A percentile compares a stretch with the other conserved stretches of the same genome.
Evolutionary conservation across 2,888 invertebrate species (phyloP).

Genomic region (Leucania comma): DNA sequence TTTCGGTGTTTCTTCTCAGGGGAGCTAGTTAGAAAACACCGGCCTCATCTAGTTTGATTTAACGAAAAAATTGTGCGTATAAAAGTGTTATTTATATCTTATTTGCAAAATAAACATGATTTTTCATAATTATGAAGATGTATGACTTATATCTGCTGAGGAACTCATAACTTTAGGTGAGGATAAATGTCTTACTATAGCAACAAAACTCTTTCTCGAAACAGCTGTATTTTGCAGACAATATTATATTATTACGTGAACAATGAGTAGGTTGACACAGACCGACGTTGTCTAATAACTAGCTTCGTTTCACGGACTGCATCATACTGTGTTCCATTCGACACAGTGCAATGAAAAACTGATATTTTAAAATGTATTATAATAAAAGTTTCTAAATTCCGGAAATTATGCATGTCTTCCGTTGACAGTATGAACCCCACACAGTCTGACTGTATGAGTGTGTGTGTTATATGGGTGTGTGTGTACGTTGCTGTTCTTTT

Average conservation of each 20-base stretch:
- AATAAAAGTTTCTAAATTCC: slow-evolving; percentile 29
- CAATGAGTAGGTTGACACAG: slow-evolving; percentile 3
- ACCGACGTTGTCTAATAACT: neutral
- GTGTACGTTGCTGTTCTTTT: slow-evolving; percentile 10
- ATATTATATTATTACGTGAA: slow-evolving; percentile 20
- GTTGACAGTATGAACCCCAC: slow-evolving; percentile 13
- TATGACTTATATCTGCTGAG: neutral
- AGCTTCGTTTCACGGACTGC: neutral
- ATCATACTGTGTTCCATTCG: neutral
- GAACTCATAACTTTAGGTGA: neutral
- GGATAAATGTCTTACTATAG: neutral
- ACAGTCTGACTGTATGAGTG: too few species aligned
- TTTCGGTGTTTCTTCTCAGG: too few species aligned
- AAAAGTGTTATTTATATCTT: too few species aligned
- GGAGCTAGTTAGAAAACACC: too few species aligned
- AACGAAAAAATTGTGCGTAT: too few species aligned
- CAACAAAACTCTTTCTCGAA: neutral
- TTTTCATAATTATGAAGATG: too few species aligned
- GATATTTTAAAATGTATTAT: neutral
- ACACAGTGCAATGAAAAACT: slow-evolving; percentile 5
- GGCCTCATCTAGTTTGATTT: too few species aligned
- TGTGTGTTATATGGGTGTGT: too few species aligned
- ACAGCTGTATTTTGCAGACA: slow-evolving; percentile 13
- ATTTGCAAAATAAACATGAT: too few species aligned
- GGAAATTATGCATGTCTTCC: slow-evolving; percentile 36